phyloP scores from a whole-genome alignment of 2,113 vertebrate genomes.

The Bothrops jararaca region DNA sequence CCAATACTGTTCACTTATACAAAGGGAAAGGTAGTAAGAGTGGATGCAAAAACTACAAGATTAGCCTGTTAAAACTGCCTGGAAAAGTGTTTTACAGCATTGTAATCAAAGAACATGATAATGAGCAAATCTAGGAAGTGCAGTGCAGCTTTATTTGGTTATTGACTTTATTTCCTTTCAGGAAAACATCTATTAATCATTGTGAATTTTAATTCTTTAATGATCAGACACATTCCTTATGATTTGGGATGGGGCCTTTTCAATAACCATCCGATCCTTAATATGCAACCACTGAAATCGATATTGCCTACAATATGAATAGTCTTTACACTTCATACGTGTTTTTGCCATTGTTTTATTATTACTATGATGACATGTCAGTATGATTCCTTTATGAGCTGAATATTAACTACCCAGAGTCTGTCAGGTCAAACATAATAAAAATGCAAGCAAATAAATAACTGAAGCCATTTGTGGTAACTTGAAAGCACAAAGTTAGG shows the following conservation, averaged over 20 bases:
- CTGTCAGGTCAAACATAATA: background rate
- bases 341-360: background rate
- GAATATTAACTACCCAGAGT: background rate
- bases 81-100: background rate
- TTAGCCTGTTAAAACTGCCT: background rate
- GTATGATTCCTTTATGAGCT: background rate
- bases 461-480: background rate
- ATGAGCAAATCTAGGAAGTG: background rate
- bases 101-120: background rate
- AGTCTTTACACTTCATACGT: background rate
- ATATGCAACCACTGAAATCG: background rate
- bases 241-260: background rate
- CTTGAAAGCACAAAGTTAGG: background rate
- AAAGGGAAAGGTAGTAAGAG: background rate
- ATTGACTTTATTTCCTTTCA: background rate
- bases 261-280: background rate
- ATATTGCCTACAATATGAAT: background rate
- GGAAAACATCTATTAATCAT: background rate
- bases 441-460: background rate
- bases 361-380: background rate
- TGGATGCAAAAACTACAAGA: background rate
- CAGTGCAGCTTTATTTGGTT: background rate
- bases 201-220: background rate
- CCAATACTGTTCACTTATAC: background rate
- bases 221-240: background rate